Base-by-base conservation (phyloP, 2,888 invertebrate species). In the Apantesis nais region DNA sequence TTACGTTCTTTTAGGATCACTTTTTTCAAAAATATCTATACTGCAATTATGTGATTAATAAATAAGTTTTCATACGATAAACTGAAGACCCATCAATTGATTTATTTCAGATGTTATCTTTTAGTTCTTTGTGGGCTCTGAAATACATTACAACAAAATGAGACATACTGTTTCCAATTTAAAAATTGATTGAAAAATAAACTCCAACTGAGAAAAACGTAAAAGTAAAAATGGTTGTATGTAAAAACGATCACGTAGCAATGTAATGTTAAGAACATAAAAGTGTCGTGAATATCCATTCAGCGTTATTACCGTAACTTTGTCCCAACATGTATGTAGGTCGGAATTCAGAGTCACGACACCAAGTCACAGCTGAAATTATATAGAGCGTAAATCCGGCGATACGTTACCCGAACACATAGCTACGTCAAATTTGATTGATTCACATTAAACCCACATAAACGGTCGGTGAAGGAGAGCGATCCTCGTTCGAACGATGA, bases 381-480 rank as follows among this genome's bases (percentile, higher is more conserved):
- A 63, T 11, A 25, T 48, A 61, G 60, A 69, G 60, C 65, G 25
- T 48, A 65, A 69, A 60, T 65, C 69, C 60, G 25, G 9, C 8
- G 60, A 60, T 60, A 44, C 31, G 52, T 34, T 31, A 14, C 31
- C 12, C 58, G 16, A 25, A 19, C 25, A 55, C n/a, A 44, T n/a
- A 29, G 44, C 12, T 48, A 55, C 22, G 39, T 63, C 34, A 55
- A 68, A 66, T 58, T 62, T 72, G 39, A 70, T 31, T 14, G 60
- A 65, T 71, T 68, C 71, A 66, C 72, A 72, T 78, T 71, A 70
- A 70, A 67, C 68, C 61, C 67, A 71, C 63, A 70, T 55, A 74
- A 69, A 29, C 71, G 44, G 16, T 68, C 58, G 55, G 65, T 71
- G 62, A 60, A 58, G 34, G 48, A 39, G 68, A 63, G 48, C 29